Evolutionary conservation across 2,888 invertebrate species (phyloP), one percentile per base, ranked within the genome.

Genomic region (Meliscaeva auricollis): DNA sequence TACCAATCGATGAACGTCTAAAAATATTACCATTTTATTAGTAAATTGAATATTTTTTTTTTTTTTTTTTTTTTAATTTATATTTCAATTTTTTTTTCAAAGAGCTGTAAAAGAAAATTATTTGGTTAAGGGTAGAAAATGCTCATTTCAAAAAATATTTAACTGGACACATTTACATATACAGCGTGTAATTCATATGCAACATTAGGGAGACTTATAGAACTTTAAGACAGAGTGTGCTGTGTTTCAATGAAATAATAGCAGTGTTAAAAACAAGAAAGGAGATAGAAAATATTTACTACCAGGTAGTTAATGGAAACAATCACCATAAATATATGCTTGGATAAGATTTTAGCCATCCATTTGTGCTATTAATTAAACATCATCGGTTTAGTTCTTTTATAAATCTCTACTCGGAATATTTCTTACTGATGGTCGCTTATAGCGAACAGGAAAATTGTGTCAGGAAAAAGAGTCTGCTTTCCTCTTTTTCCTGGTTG

Each of bases 1-100:
- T 96, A 88, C 97, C 97, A 89, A 97, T 95, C 68, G 97, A 97
- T 88, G 97, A 96, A 89, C 97, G 95, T 92, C 97, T 97, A 93
- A 88, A 88, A 41, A 26, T 15, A 52, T 46, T 60, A n/a, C 26
- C 26, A 26, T 26, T 26, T 26, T 26, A n/a, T 26, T 26, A 26
- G 41, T 68, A 76, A 52, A 13, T 22, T 26, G 1, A 8, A 44
- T 13, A 9, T 15, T 44, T 9, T 8, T 5, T 30, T 3, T 3
- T 20, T 15, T 68, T 26, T 26, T n/a, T 35, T 22, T 13, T 13
- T 9, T 38, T 58, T 20, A 1, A 20, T 41, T 26, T 32, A 15
- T 22, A 1, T 13, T n/a, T n/a, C n/a, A n/a, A 60, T 60, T 77
- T 15, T 0, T 3, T 41, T 32, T 22, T 3, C n/a, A n/a, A n/a